phyloP scores from a whole-genome alignment of 2,113 vertebrate genomes.

The Planiliza haematocheilus region DNA sequence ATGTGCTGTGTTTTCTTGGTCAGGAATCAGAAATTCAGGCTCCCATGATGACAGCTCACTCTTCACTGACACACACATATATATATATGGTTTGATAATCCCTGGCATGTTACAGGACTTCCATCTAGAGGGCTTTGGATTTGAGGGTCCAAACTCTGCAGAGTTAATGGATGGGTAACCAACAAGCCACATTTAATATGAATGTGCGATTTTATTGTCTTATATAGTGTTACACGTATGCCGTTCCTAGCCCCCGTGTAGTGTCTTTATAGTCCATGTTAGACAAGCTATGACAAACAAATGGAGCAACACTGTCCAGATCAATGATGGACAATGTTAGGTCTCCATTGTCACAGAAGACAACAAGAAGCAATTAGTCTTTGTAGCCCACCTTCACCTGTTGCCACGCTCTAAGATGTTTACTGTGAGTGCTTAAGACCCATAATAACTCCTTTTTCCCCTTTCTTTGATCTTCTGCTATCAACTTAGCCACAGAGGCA shows the following conservation, averaged over 20 bases:
- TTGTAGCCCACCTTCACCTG: constrained; percentile 3
- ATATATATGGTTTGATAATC: constrained; percentile 15
- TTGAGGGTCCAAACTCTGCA: constrained; percentile 22
- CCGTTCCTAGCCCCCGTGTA: background rate
- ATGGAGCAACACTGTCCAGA: constrained; percentile 39
- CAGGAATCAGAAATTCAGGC: background rate
- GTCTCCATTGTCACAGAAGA: constrained; percentile 8
- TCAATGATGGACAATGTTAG: background rate
- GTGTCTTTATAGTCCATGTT: background rate
- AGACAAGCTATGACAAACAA: constrained; percentile 30
- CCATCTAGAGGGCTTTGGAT: background rate
- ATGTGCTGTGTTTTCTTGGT: background rate
- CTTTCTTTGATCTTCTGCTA: background rate
- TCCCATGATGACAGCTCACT: background rate
- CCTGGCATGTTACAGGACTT: constrained; percentile 1
- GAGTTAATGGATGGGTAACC: background rate
- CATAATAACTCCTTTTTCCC: constrained; percentile 1
- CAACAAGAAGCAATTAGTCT: constrained; percentile 6
- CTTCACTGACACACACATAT: too few relatives aligned
- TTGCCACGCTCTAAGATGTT: background rate
- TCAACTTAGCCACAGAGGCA: constrained; percentile 2
- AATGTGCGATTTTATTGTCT: too few relatives aligned
- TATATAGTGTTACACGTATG: background rate
- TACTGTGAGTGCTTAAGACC: background rate
- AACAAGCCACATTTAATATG: background rate